These are phyloP conservation scores for Henricia sp. DNA, from an alignment of 53 echinoderm and acorn worm genomes.

Conservation along the genomic window DNA sequence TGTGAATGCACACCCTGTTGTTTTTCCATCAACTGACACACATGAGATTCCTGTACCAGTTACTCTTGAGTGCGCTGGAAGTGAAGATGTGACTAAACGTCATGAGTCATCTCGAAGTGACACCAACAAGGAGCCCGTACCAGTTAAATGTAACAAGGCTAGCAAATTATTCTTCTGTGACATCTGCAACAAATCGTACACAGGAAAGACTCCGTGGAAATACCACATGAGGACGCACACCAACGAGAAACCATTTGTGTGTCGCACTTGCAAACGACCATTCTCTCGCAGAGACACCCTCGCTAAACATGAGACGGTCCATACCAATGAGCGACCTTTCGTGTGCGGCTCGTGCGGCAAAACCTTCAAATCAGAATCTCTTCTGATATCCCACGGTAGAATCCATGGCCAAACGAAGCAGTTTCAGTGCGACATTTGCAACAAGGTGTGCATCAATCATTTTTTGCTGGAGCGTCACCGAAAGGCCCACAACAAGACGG, in stretches of 20 bases:
- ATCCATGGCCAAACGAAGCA: not conserved
- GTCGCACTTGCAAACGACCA: not conserved
- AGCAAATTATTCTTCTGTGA: conserved; percentile 1
- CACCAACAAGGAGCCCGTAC: too few species aligned
- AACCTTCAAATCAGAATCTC: conserved; percentile 4
- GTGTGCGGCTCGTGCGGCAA: conserved; percentile 23
- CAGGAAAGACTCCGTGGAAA: not conserved
- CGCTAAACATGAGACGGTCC: not conserved
- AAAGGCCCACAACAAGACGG: conserved; percentile 24
- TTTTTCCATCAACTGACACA: too few species aligned
- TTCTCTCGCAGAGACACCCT: not conserved
- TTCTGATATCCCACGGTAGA: conserved; percentile 20
- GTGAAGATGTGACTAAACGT: too few species aligned
- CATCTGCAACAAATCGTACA: not conserved
- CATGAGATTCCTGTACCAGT: too few species aligned
- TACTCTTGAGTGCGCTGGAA: too few species aligned
- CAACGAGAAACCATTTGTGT: not conserved
- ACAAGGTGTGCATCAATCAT: not conserved
- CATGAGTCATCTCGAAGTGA: too few species aligned
- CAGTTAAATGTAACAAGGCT: too few species aligned
- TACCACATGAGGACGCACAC: not conserved
- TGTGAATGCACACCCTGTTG: too few species aligned
- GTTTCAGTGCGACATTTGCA: conserved; percentile 1
- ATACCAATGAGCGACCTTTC: not conserved
- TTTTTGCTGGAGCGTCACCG: conserved; percentile 16